These are phyloP conservation scores for Oreochromis tanganicae DNA, from an alignment of 2,113 vertebrate species.

Conservation along the genomic window DNA sequence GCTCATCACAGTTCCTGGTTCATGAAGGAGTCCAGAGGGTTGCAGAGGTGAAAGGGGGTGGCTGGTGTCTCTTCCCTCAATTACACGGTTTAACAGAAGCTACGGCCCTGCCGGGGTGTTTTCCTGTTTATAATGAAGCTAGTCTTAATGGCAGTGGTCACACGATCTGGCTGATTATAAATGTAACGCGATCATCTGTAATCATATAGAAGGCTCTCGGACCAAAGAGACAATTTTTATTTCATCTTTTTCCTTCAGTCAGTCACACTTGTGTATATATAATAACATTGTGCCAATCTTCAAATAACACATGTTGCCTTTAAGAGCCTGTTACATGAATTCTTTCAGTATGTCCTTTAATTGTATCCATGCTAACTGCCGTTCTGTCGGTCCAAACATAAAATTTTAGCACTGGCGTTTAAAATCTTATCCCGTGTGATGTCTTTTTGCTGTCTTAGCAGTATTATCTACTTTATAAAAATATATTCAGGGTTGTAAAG, in stretches of 20 bases:
- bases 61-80: constrained; percentile 25
- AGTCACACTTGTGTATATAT: not conserved
- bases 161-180: constrained; percentile 6
- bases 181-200: not conserved
- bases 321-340: not conserved
- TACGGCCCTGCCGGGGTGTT: not conserved
- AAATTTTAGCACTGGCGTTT: not conserved
- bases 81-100: constrained; percentile 26
- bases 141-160: constrained; percentile 14
- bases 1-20: not conserved
- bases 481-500: not conserved
- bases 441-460: not conserved
- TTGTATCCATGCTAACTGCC: not conserved
- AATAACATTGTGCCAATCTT: not conserved
- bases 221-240: not conserved
- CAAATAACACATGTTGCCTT: not conserved
- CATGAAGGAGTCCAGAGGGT: constrained; percentile 19
- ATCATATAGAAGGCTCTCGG: not conserved
- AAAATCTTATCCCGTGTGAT: not conserved
- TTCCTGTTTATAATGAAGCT: constrained; percentile 20
- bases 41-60: constrained; percentile 8
- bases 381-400: not conserved
- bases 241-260: not conserved
- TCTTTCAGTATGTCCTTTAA: not conserved
- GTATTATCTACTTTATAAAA: not conserved